Evolutionary conservation across 2,888 invertebrate species (phyloP), one percentile per base, ranked within the genome.

Genomic region (Noctuana brunneofusca): DNA sequence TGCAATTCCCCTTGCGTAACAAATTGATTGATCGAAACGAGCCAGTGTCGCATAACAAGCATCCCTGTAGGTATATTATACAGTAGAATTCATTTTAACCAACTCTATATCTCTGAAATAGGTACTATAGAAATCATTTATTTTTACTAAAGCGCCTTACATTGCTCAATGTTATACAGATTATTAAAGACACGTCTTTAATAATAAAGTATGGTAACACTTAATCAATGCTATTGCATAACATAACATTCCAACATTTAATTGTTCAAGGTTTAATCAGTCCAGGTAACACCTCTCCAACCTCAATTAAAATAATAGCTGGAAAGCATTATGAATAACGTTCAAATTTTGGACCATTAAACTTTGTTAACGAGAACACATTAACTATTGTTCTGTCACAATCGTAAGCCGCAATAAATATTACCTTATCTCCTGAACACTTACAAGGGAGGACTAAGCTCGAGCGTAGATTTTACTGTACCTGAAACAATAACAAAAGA

Each of bases 351-450:
- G 18, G 52, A 27, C 52, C 22, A 53, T 59, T 52, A 53, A 52
- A 59, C 59, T 43, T 59, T 30, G 52, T 22, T 53, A 59, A 46
- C 43, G 52, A 32, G 43, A 59, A 59, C 30, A 43, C 52, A 52
- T 59, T 58, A 43, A 56, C 56, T 56, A 53, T 59, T 53, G 43
- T 59, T 53, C 43, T 43, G 22, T 53, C 20, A 59, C 43, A 53
- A 32, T 50, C 12, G 27, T 50, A 50, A 58, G 57, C 58, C 65
- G 64, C 64, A 58, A 62, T 67, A 65, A 58, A 50, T 58, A 56
- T 56, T 56, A 58, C 58, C 58, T 58, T 62, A 58, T 65, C 66
- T 58, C 49, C 24, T 58, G 30, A 30, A 27, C 50, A 52, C 38
- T 52, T 64, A 50, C 60, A 63, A 63, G 63, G 58, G 64, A 58